These are phyloP conservation scores for Drosophila simulans DNA, from an alignment of 1,140 invertebrate species.

Conservation along the genomic window DNA sequence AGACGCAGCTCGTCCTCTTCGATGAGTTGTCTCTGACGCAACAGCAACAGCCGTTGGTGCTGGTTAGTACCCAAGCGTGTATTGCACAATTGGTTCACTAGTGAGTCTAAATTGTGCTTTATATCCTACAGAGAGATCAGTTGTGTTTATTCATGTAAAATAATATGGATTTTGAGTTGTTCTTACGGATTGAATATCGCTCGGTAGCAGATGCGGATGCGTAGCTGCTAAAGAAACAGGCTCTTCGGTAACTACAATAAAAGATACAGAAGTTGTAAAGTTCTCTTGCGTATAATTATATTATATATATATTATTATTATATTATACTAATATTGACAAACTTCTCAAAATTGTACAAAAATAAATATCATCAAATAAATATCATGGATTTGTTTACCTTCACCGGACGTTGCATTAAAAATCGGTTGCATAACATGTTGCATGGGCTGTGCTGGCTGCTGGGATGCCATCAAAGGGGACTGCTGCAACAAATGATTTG, in stretches of 20 bases:
- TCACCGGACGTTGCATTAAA: constrained; percentile 63
- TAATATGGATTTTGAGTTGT: neutral
- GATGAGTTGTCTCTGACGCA: constrained; percentile 83
- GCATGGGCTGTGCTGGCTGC: constrained; percentile 59
- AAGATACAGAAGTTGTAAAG: neutral
- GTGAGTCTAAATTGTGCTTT: constrained; percentile 82
- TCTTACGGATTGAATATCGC: constrained; percentile 83
- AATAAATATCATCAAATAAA: neutral
- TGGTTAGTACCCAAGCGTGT: constrained; percentile 82
- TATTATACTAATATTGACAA: neutral
- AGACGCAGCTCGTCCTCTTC: constrained; percentile 83
- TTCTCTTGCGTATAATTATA: neutral
- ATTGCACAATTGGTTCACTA: constrained; percentile 80
- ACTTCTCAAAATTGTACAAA: neutral
- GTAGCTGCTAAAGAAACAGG: constrained; percentile 80
- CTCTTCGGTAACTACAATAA: constrained; percentile 69
- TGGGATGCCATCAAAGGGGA: constrained; percentile 59
- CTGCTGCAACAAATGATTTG: constrained; percentile 67
- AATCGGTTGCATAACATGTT: constrained; percentile 69
- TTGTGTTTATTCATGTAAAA: neutral
- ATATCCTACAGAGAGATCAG: constrained; percentile 64
- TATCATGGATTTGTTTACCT: constrained; percentile 35
- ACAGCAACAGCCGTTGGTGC: constrained; percentile 76
- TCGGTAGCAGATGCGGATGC: constrained; percentile 78
- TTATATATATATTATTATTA: no score